Evolutionary conservation across 2,888 invertebrate genomes (phyloP).

Genomic region (Chesias legatella): DNA sequence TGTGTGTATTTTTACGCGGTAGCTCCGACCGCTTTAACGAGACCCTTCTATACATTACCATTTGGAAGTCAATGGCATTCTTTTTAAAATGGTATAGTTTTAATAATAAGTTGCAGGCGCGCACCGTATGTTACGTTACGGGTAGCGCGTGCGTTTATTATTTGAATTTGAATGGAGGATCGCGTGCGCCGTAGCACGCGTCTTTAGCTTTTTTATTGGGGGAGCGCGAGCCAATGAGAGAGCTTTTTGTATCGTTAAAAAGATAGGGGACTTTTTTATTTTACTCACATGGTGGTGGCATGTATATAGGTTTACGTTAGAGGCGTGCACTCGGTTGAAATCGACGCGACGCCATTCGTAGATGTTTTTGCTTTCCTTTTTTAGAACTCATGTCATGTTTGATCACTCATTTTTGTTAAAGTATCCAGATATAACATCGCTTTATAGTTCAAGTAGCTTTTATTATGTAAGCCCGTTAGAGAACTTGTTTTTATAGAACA

Average conservation of each 20-base stretch:
- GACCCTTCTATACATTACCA: conserved; percentile 29
- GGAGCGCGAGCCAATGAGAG: conserved; percentile 58
- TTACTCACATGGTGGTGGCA: conserved; percentile 25
- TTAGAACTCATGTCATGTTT: too few relatives aligned
- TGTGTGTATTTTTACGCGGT: conserved; percentile 65
- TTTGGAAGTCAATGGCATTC: conserved; percentile 26
- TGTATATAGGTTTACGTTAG: conserved; percentile 41
- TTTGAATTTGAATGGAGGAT: conserved; percentile 66
- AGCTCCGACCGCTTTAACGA: conserved; percentile 41
- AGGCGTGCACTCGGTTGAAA: too few relatives aligned
- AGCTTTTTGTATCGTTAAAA: conserved; percentile 53
- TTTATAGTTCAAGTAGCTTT: too few relatives aligned
- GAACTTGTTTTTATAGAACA: too few relatives aligned
- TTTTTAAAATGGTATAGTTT: conserved; percentile 52
- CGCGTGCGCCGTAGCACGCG: conserved; percentile 64
- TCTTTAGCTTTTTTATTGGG: conserved; percentile 74
- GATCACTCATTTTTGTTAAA: too few relatives aligned
- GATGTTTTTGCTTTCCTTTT: too few relatives aligned
- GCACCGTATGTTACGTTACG: conserved; percentile 56
- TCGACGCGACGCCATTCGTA: conserved; percentile 46
- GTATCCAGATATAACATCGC: too few relatives aligned
- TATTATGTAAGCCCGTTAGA: too few relatives aligned
- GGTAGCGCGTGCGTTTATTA: conserved; percentile 65
- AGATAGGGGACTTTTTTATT: conserved; percentile 67
- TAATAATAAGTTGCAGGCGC: conserved; percentile 73